phyloP scores from a whole-genome alignment of 2,797 vertebrate genomes.

The Mus spretus region DNA sequence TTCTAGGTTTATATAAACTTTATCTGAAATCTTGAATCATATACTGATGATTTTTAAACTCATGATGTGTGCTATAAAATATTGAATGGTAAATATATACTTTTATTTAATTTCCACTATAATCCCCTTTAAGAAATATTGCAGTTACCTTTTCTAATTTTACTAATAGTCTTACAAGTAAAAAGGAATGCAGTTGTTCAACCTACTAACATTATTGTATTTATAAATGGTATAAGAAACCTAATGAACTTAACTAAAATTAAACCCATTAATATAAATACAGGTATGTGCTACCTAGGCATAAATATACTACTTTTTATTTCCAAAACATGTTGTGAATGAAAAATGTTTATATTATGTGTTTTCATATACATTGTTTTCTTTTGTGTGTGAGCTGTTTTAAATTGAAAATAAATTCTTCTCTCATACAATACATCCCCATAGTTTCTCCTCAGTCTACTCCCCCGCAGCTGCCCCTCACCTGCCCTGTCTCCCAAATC shows the following conservation, averaged over 20 bases:
- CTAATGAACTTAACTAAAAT: slow-evolving; percentile 41
- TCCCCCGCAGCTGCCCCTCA: neutral
- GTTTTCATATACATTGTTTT: neutral
- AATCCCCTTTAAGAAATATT: neutral
- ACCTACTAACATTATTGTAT: slow-evolving; percentile 17
- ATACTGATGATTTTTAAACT: slow-evolving; percentile 38
- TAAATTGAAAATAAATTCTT: neutral
- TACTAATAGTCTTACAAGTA: slow-evolving; percentile 39
- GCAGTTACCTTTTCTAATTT: neutral
- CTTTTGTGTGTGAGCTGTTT: neutral
- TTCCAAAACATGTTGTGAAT: slow-evolving; percentile 16
- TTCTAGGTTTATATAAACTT: neutral
- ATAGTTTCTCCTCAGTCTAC: neutral
- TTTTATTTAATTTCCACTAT: slow-evolving; percentile 42
- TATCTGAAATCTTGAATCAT: slow-evolving; percentile 38
- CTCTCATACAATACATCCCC: neutral
- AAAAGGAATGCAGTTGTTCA: slow-evolving; percentile 35
- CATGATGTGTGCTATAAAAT: neutral
- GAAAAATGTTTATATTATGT: neutral
- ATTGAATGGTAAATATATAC: neutral
- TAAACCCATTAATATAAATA: neutral
- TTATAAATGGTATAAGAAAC: neutral
- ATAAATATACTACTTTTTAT: neutral
- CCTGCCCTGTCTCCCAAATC: neutral
- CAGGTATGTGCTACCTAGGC: neutral